Evolutionary conservation across 2,113 vertebrate genomes (phyloP).

Genomic region (Nyctereutes procyonoides): DNA sequence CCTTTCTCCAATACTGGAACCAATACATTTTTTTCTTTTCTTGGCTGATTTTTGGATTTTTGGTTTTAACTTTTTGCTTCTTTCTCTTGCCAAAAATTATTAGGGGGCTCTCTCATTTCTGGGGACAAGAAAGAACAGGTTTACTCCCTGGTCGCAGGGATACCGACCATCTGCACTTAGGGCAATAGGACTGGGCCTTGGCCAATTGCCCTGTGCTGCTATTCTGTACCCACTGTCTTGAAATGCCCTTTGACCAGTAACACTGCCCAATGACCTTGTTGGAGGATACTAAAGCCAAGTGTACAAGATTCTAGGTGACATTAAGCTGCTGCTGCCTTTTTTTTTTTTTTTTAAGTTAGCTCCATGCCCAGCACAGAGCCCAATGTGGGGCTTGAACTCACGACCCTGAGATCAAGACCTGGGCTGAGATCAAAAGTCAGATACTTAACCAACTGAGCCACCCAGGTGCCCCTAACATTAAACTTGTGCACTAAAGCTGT

Average conservation of each 20-base stretch:
- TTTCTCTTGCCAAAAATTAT: not conserved
- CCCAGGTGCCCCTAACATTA: not conserved
- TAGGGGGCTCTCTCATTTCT: not conserved
- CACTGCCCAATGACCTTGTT: rapidly evolving
- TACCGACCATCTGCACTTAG: not conserved
- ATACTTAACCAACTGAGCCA: not conserved
- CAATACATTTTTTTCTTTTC: not conserved
- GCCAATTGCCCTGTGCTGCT: not conserved
- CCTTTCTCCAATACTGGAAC: not conserved
- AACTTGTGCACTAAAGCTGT: not conserved
- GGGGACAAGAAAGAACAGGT: not conserved
- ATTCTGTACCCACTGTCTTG: not conserved
- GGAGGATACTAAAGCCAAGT: not conserved
- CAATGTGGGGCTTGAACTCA: not conserved
- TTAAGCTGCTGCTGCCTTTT: not conserved
- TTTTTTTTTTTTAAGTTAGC: not conserved
- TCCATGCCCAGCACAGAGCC: not conserved
- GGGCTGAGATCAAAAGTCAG: not conserved
- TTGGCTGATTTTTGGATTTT: not conserved
- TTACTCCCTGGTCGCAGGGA: not conserved
- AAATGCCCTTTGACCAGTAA: not conserved
- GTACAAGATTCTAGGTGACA: not conserved
- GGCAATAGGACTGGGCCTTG: not conserved
- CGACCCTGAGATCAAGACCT: not conserved
- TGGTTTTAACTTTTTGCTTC: not conserved